phyloP scores from a whole-genome alignment of 2,888 invertebrate genomes.

The Campoplex nolae region DNA sequence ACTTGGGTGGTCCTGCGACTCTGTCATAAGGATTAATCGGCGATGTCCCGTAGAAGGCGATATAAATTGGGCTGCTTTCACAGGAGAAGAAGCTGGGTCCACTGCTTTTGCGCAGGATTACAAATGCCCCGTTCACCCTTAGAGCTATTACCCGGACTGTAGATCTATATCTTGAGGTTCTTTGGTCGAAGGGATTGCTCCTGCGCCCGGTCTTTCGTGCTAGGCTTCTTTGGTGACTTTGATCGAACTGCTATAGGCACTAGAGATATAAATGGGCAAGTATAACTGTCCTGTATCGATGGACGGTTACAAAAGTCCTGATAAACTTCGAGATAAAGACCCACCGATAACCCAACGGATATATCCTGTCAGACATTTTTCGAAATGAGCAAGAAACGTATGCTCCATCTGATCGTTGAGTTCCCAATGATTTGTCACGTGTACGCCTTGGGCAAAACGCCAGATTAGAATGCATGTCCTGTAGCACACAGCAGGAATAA shows the following conservation, averaged over 20 bases:
- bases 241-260: constrained; percentile 75
- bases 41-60: constrained; percentile 80
- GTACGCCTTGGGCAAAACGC: constrained; percentile 43
- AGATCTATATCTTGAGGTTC: constrained; percentile 80
- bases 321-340: neutral
- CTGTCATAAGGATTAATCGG: constrained; percentile 83
- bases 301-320: neutral
- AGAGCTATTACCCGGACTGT: constrained; percentile 81
- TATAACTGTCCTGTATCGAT: constrained; percentile 7
- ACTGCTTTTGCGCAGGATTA: constrained; percentile 80
- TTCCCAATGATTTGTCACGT: neutral
- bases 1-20: constrained; percentile 83
- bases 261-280: constrained; percentile 67
- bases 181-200: constrained; percentile 75
- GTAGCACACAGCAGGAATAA: constrained; percentile 12
- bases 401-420: constrained; percentile 24
- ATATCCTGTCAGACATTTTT: constrained; percentile 24
- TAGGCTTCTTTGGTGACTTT: constrained; percentile 72
- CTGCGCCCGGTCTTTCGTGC: constrained; percentile 60
- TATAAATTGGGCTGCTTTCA: constrained; percentile 82
- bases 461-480: constrained; percentile 15
- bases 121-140: constrained; percentile 77
- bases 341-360: constrained; percentile 7
- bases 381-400: constrained; percentile 19
- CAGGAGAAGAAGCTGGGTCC: constrained; percentile 57